phyloP scores from a whole-genome alignment of 2,113 vertebrate species.

The Vireo altiloquus region DNA sequence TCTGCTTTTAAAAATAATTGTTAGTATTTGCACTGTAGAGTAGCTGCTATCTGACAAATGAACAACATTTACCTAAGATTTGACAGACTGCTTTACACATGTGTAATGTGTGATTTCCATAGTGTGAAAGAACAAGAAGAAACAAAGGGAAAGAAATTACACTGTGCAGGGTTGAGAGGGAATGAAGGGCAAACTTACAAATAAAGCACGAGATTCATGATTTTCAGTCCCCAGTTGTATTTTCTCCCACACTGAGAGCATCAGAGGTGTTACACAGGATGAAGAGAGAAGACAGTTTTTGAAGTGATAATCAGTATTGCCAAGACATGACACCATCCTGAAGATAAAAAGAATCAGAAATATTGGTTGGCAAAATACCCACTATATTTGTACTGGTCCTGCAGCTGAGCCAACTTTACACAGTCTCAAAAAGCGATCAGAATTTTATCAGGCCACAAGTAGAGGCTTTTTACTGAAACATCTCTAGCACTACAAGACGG shows the following conservation, averaged over 20 bases:
- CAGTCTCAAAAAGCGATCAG: not conserved
- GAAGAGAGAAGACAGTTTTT: not conserved
- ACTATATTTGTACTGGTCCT: not conserved
- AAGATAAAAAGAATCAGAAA: conserved; percentile 7
- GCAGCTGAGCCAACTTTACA: not conserved
- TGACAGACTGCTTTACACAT: not conserved
- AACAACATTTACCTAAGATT: not conserved
- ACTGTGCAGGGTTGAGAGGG: not conserved
- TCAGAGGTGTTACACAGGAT: not conserved
- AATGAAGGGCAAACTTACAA: not conserved
- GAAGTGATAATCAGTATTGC: conserved; percentile 18
- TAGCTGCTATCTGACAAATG: not conserved
- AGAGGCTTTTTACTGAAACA: not conserved
- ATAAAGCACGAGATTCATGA: not conserved
- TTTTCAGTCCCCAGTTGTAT: not conserved
- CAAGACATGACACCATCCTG: not conserved
- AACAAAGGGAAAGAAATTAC: not conserved
- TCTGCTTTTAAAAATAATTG: not conserved
- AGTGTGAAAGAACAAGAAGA: not conserved
- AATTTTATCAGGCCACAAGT: not conserved
- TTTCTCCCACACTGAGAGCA: not conserved
- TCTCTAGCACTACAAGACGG: not conserved
- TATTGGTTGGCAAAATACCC: not conserved
- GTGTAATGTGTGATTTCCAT: not conserved
- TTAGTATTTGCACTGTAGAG: not conserved